These are phyloP conservation scores for Chalcosyrphus nemorum DNA, from an alignment of 2,888 invertebrate genomes.

Conservation along the genomic window DNA sequence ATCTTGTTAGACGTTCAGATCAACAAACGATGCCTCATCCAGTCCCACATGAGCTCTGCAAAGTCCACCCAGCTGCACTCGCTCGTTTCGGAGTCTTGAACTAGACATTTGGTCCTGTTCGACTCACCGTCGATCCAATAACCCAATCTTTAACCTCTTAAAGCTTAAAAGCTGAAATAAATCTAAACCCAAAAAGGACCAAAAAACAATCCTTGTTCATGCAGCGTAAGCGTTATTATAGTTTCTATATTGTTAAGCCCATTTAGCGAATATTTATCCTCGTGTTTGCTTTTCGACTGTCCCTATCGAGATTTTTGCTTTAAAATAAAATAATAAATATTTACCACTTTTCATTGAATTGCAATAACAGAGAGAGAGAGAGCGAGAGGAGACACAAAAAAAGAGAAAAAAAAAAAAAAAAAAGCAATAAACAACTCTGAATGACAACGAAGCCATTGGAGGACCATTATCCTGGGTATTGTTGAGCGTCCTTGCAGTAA, in stretches of 20 bases:
- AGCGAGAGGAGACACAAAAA: too few species aligned
- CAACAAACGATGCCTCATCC: too few species aligned
- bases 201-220: not conserved
- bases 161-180: not conserved
- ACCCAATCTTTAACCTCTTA: not conserved
- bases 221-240: not conserved
- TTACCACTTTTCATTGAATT: constrained; percentile 5
- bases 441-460: constrained; percentile 7
- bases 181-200: not conserved
- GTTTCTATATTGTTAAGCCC: not conserved
- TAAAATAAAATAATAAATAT: not conserved
- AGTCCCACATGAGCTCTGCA: too few species aligned
- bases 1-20: too few species aligned
- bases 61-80: too few species aligned
- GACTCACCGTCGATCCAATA: too few species aligned
- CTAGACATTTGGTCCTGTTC: too few species aligned
- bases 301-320: not conserved
- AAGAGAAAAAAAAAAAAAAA: too few species aligned
- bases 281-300: not conserved
- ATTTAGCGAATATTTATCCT: not conserved
- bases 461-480: constrained; percentile 46
- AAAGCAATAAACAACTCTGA: not conserved
- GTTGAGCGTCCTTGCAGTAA: constrained; percentile 25
- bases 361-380: too few species aligned
- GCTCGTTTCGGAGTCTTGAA: too few species aligned